These are phyloP conservation scores for Tympanuchus pallidicinctus DNA, from an alignment of 2,113 vertebrate species.

Conservation along the genomic window DNA sequence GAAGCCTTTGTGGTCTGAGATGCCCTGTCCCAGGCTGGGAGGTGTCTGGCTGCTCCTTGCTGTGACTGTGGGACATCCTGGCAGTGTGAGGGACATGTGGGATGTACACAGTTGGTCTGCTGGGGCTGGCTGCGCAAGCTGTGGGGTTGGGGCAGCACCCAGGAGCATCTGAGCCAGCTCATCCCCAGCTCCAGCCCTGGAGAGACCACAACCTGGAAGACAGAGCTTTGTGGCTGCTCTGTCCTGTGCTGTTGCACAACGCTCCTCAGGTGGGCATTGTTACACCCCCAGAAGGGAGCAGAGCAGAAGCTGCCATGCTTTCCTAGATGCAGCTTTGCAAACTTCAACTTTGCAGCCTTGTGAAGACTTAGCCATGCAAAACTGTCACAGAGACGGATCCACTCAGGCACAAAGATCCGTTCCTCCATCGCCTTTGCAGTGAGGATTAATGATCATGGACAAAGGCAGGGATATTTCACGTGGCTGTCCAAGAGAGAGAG, in stretches of 20 bases:
- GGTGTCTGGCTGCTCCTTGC: background rate
- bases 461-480: background rate
- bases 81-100: background rate
- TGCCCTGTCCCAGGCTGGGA: background rate
- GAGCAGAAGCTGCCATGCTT: background rate
- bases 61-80: background rate
- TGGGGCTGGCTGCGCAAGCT: background rate
- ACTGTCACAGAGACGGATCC: background rate
- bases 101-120: background rate
- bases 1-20: background rate
- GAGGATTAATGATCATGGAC: background rate
- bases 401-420: background rate
- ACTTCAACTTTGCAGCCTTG: background rate
- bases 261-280: background rate
- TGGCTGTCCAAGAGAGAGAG: background rate
- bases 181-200: background rate
- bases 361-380: background rate
- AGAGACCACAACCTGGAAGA: background rate
- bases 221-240: background rate
- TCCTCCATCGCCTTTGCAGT: background rate
- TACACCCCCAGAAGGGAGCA: background rate
- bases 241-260: background rate
- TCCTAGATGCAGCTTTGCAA: background rate
- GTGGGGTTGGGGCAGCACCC: background rate
- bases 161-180: background rate